Evolutionary conservation across 2,888 invertebrate species (phyloP), one percentile per base, ranked within the genome.

Genomic region (Leptinotarsa tumamoca): DNA sequence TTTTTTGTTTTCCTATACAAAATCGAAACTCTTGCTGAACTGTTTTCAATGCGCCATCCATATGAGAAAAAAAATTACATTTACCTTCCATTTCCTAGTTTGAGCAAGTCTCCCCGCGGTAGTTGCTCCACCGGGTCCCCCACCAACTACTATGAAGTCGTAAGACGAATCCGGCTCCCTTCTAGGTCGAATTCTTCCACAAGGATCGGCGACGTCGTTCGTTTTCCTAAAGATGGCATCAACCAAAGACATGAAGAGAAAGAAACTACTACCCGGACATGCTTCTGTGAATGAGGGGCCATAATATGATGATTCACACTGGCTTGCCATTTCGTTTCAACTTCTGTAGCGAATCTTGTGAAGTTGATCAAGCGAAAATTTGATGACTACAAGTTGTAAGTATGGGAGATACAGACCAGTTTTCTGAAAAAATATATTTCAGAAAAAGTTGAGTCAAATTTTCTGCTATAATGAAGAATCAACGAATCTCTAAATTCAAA

Each of bases 51-150:
- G 17, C 14, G 51, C 5, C 33, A 52, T 52, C 17, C 51, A 4
- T 17, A 52, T 52, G 1, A 0, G n/a, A n/a, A 17, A 17, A 17
- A 17, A 52, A 52, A 17, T 17, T 17, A 61, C n/a, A 61, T 18
- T 21, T 27, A 67, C 67, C 67, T 67, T 67, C n/a, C 92, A 92
- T 68, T 90, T 89, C 10, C 90, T 89, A 68, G 91, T 90, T 83
- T 93, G 93, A 23, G 92, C 92, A n/a, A 93, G 85, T 76, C 93
- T 89, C 0, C 89, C 90, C 21, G 92, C 93, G 0, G 92, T 90
- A 15, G 92, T 92, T 0, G 92, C 86, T 0, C 93, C 93, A 0
- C 91, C 92, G 0, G 92, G 90, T 0, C 93, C 93, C 5, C 91
- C 92, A 0, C 92, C 93, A 13, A 92, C 87, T 4, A 92, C 92